Base-by-base conservation (phyloP, 1,140 invertebrate genomes). In the Bombus sibiricus region DNA sequence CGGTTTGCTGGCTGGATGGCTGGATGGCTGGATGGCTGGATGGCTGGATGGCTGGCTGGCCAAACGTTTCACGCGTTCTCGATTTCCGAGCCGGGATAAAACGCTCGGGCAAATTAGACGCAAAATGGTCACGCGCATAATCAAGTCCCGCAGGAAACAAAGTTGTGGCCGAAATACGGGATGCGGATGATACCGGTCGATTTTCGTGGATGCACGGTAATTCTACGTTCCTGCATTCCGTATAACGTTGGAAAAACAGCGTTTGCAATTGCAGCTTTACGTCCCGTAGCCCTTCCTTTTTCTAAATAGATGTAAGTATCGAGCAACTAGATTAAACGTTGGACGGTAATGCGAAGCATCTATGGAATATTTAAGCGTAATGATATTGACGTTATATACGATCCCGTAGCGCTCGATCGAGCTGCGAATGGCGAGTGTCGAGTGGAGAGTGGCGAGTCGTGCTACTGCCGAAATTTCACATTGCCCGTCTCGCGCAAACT, bases 1-100 rank as follows among this genome's bases (percentile, higher is more conserved):
- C 62, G 66, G 47, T 53, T 81, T 81, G 22, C 34, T 22, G 41
- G 76, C 5, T 28, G 22, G 64, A 0, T 37, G 34, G 64, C 15
- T 47, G n/a, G 64, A 0, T 37, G 34, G 64, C 9, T n/a, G n/a
- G n/a, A n/a, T n/a, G n/a, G n/a, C n/a, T n/a, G n/a, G n/a, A n/a
- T 22, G 41, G 76, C 5, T 28, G 22, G 64, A 0, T 37, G 34
- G 64, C 15, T 47, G n/a, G 64, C 0, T 37, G 34, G 64, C 9
- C 78, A 5, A 71, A 39, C 18, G 66, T 81, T 22, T 8, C 37
- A 13, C 76, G 41, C 41, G 77, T 22, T 25, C 41, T 47, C 41
- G 41, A 80, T 80, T 80, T 80, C 32, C 78, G 32, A 47, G 62
- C 39, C 13, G 41, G 41, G 41, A 69, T 80, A 80, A 69, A 80